Conservation (phyloP, 2,888 invertebrate genomes). For the Acanthopleura granulata region DNA sequence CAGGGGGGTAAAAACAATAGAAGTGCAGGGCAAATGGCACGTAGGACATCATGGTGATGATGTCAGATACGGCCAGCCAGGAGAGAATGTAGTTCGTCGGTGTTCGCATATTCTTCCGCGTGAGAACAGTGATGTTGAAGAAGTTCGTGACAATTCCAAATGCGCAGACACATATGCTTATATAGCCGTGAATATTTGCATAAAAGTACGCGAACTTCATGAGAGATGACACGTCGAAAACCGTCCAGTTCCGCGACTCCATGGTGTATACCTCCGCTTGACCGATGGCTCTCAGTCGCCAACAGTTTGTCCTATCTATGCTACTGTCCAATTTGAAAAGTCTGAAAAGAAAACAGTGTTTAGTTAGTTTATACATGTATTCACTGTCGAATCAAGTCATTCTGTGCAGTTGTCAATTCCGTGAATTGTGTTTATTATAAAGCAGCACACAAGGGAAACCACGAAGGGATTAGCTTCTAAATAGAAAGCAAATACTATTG, state of each 20-base stretch:
- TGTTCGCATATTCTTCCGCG: constrained; percentile 86
- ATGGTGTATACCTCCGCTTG: too few species aligned
- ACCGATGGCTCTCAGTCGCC: not conserved
- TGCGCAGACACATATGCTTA: constrained; percentile 87
- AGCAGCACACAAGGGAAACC: too few species aligned
- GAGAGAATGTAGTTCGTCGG: constrained; percentile 93
- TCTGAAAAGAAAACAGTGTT: not conserved
- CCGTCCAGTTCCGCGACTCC: not conserved
- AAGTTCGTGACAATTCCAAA: constrained; percentile 92
- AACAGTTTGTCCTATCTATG: not conserved
- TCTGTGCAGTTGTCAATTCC: too few species aligned
- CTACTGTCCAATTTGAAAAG: not conserved
- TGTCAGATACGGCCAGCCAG: constrained; percentile 86
- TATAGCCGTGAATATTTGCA: constrained; percentile 81
- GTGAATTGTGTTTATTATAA: too few species aligned
- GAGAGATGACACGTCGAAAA: not conserved
- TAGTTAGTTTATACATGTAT: too few species aligned
- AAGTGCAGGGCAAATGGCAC: constrained; percentile 87
- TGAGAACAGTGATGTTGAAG: constrained; percentile 88
- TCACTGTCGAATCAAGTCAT: too few species aligned
- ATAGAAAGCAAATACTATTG: too few species aligned
- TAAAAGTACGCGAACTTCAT: constrained; percentile 30
- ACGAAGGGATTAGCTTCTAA: too few species aligned
- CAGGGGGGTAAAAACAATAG: constrained; percentile 46
- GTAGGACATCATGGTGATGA: constrained; percentile 91